Percentiles rank a stretch among this genome's conserved stretches.
These are phyloP conservation scores for Patagioenas fasciata DNA, from an alignment of 2,113 vertebrate genomes.

Conservation along the genomic window DNA sequence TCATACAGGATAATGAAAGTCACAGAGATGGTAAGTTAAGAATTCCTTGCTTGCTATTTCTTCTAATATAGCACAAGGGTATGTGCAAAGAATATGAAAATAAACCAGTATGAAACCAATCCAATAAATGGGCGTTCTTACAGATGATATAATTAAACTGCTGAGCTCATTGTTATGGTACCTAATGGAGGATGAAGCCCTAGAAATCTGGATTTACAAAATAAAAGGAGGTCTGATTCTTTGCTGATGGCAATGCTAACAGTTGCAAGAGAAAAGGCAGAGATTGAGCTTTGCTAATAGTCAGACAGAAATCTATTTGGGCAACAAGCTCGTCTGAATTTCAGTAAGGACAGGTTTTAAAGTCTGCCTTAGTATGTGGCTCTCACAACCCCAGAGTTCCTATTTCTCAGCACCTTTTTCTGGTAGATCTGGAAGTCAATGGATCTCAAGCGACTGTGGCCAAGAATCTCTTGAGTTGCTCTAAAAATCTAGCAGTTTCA, in stretches of 20 bases:
- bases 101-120: not conserved
- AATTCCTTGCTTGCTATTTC: not conserved
- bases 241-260: not conserved
- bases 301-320: not conserved
- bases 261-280: not conserved
- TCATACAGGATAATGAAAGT: not conserved
- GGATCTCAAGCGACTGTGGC: accelerated
- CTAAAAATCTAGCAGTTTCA: not conserved
- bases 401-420: not conserved
- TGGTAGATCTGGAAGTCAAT: not conserved
- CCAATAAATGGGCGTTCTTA: accelerated
- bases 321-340: not conserved
- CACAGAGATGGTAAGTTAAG: not conserved
- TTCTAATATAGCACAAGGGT: not conserved
- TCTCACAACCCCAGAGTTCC: not conserved
- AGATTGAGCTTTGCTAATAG: not conserved
- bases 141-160: not conserved
- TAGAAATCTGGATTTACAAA: not conserved
- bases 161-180: not conserved
- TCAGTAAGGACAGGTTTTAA: not conserved
- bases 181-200: not conserved
- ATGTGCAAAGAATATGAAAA: not conserved
- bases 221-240: not conserved
- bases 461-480: not conserved
- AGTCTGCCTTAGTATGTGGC: not conserved